Conservation (phyloP, 2,113 vertebrate species). For the Peromyscus leucopus region DNA sequence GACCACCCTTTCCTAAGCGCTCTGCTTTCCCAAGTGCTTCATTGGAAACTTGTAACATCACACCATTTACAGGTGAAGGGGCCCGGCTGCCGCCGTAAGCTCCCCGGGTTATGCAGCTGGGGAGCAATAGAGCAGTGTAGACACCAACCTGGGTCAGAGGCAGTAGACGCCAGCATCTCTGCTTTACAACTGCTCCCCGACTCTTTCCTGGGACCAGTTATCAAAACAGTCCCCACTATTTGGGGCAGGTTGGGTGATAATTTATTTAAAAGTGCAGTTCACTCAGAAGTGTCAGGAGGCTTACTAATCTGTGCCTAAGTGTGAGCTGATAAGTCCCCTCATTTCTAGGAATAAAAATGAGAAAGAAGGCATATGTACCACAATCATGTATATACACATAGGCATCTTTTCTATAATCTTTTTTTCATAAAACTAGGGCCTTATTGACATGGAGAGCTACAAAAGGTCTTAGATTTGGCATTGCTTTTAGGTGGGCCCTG, state of each 20-base stretch:
- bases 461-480: not conserved
- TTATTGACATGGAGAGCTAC: not conserved
- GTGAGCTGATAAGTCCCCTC: not conserved
- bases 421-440: not conserved
- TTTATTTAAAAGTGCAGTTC: constrained; percentile 23
- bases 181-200: not conserved
- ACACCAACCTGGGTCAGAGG: not conserved
- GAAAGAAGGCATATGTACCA: not conserved
- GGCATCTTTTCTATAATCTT: not conserved
- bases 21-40: not conserved
- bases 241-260: not conserved
- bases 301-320: not conserved
- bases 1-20: not conserved
- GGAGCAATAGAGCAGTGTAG: not conserved
- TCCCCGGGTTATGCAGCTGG: not conserved
- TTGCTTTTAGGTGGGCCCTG: not conserved
- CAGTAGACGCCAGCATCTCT: not conserved
- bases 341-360: constrained; percentile 41
- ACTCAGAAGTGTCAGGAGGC: not conserved
- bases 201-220: not conserved
- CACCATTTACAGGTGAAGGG: not conserved
- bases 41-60: not conserved
- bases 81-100: not conserved
- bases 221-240: not conserved
- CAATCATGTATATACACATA: not conserved